These are phyloP conservation scores for Pyrgilauda ruficollis DNA, from an alignment of 2,113 vertebrate species.

Conservation along the genomic window DNA sequence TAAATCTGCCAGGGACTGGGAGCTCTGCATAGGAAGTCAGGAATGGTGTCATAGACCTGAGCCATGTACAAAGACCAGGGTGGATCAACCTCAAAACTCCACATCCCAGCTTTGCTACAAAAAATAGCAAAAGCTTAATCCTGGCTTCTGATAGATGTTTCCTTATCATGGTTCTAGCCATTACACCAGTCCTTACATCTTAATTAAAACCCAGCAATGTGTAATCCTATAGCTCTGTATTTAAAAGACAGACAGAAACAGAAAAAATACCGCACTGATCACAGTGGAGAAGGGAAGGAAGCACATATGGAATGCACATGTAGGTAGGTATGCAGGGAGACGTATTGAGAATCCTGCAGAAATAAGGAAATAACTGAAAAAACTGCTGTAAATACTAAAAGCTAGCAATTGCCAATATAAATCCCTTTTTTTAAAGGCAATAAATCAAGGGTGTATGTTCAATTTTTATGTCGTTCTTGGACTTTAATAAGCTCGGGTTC, in stretches of 20 bases:
- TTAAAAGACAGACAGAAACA: background rate
- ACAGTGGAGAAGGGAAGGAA: background rate
- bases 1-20: background rate
- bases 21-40: background rate
- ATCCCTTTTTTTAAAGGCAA: background rate
- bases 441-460: background rate
- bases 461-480: background rate
- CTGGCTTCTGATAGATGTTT: background rate
- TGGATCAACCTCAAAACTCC: background rate
- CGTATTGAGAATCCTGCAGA: background rate
- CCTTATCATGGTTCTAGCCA: background rate
- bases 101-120: background rate
- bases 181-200: background rate
- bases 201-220: background rate
- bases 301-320: constrained; percentile 57
- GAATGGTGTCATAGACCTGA: background rate
- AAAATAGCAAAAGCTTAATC: background rate
- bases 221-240: background rate
- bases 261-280: background rate
- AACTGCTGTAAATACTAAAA: background rate
- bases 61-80: background rate
- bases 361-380: constrained; percentile 4
- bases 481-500: background rate
- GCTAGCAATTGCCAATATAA: background rate
- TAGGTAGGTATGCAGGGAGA: background rate